A percentile compares a stretch with the other conserved stretches of the same genome.
These are phyloP conservation scores for Hydrotaea cyrtoneurina DNA, from an alignment of 2,888 invertebrate genomes.

Conservation along the genomic window DNA sequence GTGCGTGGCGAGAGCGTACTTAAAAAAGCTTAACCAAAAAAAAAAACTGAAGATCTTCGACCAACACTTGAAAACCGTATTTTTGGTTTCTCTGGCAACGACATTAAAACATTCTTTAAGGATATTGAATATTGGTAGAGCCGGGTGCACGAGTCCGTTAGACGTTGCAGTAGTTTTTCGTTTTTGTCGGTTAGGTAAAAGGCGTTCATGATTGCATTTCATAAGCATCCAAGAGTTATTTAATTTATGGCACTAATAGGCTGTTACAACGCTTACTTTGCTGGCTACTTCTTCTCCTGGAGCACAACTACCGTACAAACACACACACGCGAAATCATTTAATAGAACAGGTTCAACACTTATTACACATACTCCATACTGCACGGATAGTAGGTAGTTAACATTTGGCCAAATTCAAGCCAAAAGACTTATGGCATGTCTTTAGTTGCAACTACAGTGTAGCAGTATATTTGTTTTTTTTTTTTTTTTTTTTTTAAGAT, in stretches of 20 bases:
- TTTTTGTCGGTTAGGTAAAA: background rate
- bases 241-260: constrained; percentile 56
- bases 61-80: background rate
- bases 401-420: no score
- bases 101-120: background rate
- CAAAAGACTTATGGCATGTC: background rate
- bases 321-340: background rate
- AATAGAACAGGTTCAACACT: background rate
- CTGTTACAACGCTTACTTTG: background rate
- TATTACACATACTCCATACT: background rate
- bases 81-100: background rate
- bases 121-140: background rate
- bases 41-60: background rate
- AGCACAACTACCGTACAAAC: background rate
- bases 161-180: background rate
- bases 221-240: constrained; percentile 10
- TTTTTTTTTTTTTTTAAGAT: background rate
- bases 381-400: no score
- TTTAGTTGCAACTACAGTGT: background rate
- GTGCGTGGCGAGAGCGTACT: constrained; percentile 53
- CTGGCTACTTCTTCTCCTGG: background rate
- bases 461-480: no score
- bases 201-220: background rate
- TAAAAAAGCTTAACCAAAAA: no score
- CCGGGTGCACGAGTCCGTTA: background rate